Conservation (phyloP, 2,113 vertebrate genomes). For the Zosterops hypoxanthus region DNA sequence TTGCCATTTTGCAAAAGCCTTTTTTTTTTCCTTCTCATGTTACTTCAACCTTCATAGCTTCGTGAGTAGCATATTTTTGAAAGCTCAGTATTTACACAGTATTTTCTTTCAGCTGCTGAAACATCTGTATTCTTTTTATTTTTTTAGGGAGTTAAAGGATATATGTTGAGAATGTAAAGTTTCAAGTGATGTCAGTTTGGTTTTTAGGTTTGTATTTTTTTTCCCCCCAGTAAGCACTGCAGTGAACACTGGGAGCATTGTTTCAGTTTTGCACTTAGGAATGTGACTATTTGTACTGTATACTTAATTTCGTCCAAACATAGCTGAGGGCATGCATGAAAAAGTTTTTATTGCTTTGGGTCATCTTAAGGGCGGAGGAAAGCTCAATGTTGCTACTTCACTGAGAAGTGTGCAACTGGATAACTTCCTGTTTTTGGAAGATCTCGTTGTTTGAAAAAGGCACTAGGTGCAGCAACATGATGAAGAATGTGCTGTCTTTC, state of each 20-base stretch:
- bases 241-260: slow-evolving; percentile 75
- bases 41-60: slow-evolving; percentile 19
- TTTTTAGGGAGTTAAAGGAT: slow-evolving; percentile 67
- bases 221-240: neutral
- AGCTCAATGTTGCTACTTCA: slow-evolving; percentile 48
- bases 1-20: slow-evolving; percentile 17
- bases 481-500: neutral
- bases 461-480: neutral
- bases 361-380: slow-evolving; percentile 43
- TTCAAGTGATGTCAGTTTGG: slow-evolving; percentile 68
- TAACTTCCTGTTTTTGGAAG: slow-evolving; percentile 28
- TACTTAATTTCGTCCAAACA: slow-evolving; percentile 74
- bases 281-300: slow-evolving; percentile 79
- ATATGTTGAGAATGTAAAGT: slow-evolving; percentile 66
- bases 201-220: neutral
- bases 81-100: slow-evolving; percentile 65
- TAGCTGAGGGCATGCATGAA: slow-evolving; percentile 61
- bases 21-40: neutral
- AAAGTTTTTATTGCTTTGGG: slow-evolving; percentile 68
- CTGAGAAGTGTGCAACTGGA: slow-evolving; percentile 36
- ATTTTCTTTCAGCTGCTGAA: slow-evolving; percentile 75
- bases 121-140: slow-evolving; percentile 64
- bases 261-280: slow-evolving; percentile 67
- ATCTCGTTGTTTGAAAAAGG: neutral
- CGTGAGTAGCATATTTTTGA: slow-evolving; percentile 55